Base-by-base conservation (phyloP, 2,113 vertebrate genomes). In the Silurus meridionalis region DNA sequence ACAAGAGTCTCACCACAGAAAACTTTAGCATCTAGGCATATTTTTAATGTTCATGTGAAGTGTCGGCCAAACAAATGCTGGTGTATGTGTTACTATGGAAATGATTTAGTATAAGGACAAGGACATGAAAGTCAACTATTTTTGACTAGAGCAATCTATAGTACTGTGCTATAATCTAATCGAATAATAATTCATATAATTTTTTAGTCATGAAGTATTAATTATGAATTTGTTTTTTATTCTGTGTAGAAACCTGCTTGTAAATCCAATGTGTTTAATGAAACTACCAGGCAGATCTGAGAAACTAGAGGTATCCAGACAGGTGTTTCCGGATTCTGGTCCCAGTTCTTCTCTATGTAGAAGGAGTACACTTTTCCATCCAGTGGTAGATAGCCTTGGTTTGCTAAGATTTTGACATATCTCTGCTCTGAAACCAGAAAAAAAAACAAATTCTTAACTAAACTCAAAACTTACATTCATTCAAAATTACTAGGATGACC, bases 211-310 rank as follows among this genome's bases (percentile, higher is more conserved):
- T 21, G 15, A 48, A 14, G 37, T 3, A 19, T 21, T 2, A 7
- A 4, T 2, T 17, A 53, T 7, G 1, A 23, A 13, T n/a, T 37
- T 37, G 37, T 37, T 2, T 37, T 37, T 37, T 37, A 37, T 37
- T 37, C 1, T 37, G 37, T 37, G 37, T 37, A 37, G 37, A 2
- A 37, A 37, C 37, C 23, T 64, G 60, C 72, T 37, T 55, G 11
- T 77, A 14, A 14, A 77, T 23, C 1, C 55, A 10, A 2, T 23
- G 3, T 9, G 19, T 3, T 52, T 90, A 92, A 37, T 37, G 37
- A 37, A 37, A 37, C 37, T 87, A 95, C 95, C 92, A 72, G 90
- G 91, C 95, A 95, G 88, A 93, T 86, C 86, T 89, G 94, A 19
- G 92, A 90, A 37, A 95, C 93, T 83, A 87, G 92, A 0, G 94